phyloP scores from a whole-genome alignment of 2,113 vertebrate species.

The Cebus imitator region DNA sequence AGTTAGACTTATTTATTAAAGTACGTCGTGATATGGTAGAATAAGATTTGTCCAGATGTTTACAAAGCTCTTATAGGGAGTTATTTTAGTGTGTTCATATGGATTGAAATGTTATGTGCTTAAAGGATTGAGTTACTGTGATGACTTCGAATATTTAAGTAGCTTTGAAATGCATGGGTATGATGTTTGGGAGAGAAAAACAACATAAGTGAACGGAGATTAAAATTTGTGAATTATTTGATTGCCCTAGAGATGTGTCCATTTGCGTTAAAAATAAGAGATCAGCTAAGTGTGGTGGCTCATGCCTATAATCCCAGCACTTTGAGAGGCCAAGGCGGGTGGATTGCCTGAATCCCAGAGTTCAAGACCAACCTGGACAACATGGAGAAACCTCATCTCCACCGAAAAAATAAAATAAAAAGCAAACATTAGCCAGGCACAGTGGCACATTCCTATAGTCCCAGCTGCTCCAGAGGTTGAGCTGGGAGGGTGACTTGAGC shows the following conservation, averaged over 20 bases:
- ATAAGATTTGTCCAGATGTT: conserved; percentile 49
- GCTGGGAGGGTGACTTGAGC: too few relatives aligned
- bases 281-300: background rate
- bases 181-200: background rate
- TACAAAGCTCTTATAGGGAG: background rate
- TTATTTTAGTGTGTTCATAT: conserved; percentile 23
- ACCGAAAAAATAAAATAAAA: too few relatives aligned
- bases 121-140: conserved; percentile 20
- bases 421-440: too few relatives aligned
- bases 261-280: background rate
- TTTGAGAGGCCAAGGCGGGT: too few relatives aligned
- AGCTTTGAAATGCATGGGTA: conserved; percentile 1
- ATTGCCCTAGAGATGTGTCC: background rate
- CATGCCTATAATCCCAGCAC: too few relatives aligned
- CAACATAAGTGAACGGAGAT: background rate
- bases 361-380: too few relatives aligned
- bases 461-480: too few relatives aligned
- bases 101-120: conserved; percentile 19
- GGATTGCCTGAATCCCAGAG: too few relatives aligned
- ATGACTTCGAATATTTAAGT: conserved; percentile 24
- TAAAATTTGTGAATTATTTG: conserved; percentile 22
- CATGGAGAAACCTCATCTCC: too few relatives aligned
- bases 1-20: background rate
- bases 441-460: too few relatives aligned
- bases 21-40: background rate